Conservation (phyloP, 1,140 invertebrate genomes). For the Drosophila aff. region DNA sequence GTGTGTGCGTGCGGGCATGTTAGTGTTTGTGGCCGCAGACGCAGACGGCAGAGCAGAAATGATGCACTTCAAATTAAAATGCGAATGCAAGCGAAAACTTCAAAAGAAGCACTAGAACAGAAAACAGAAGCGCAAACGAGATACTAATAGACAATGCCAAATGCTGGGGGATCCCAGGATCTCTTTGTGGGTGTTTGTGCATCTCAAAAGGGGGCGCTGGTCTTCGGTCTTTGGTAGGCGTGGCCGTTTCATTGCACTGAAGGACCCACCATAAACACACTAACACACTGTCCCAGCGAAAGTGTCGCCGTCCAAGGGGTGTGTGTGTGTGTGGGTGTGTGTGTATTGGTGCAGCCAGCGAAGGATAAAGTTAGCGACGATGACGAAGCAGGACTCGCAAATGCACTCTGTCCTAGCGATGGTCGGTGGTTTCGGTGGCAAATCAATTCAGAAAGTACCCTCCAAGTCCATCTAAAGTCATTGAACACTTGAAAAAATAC, state of each 20-base stretch:
- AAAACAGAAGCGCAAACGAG: constrained; percentile 83
- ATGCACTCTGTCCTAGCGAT: constrained; percentile 70
- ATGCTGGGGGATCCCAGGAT: constrained; percentile 34
- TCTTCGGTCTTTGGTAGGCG: constrained; percentile 34
- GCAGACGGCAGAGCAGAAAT: constrained; percentile 65
- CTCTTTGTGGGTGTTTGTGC: constrained; percentile 5
- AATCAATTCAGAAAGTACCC: constrained; percentile 1
- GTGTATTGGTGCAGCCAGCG: constrained; percentile 47
- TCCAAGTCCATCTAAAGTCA: neutral
- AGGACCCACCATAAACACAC: constrained; percentile 69
- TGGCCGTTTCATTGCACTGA: constrained; percentile 63
- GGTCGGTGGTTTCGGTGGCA: neutral
- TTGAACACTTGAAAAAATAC: constrained; percentile 1
- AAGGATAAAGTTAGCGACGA: constrained; percentile 81
- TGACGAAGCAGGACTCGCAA: constrained; percentile 67
- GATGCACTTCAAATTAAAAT: constrained; percentile 83
- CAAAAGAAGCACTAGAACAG: constrained; percentile 83
- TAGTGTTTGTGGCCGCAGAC: constrained; percentile 69
- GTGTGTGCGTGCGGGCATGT: constrained; percentile 49
- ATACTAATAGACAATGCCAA: constrained; percentile 82
- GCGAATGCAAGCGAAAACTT: constrained; percentile 83
- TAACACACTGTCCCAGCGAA: constrained; percentile 80
- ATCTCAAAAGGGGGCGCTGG: constrained; percentile 26
- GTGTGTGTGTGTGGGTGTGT: neutral
- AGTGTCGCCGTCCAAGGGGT: constrained; percentile 53